Conservation (phyloP, 1,140 invertebrate species). For the Gonioctena quinquepunctata region DNA sequence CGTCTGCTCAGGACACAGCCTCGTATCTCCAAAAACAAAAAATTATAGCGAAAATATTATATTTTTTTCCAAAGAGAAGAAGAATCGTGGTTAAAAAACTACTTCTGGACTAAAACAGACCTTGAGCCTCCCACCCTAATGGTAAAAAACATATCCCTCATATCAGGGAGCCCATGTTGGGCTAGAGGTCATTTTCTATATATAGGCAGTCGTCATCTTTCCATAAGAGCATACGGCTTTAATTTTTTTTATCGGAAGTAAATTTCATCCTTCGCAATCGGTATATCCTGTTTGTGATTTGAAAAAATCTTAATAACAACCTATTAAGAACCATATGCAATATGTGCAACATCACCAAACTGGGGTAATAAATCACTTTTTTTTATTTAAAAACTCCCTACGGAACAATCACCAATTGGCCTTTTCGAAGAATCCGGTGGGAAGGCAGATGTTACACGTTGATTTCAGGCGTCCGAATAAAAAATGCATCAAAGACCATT, state of each 20-base stretch:
- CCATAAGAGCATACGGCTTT: not conserved
- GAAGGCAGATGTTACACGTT: slow-evolving; percentile 29
- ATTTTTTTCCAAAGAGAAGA: too few species aligned
- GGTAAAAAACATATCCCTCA: too few species aligned
- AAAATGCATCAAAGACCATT: slow-evolving; percentile 7
- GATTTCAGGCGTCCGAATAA: slow-evolving; percentile 1
- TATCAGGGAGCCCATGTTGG: too few species aligned
- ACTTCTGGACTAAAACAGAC: too few species aligned
- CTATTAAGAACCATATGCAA: slow-evolving; percentile 27
- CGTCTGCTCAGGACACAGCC: too few species aligned
- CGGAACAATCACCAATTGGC: slow-evolving; percentile 32
- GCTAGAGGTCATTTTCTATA: too few species aligned
- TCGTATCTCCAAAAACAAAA: too few species aligned
- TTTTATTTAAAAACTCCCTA: slow-evolving; percentile 24
- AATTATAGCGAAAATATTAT: too few species aligned
- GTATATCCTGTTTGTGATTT: slow-evolving; percentile 28
- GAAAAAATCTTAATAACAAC: slow-evolving; percentile 25
- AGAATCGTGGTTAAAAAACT: too few species aligned
- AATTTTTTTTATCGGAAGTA: slow-evolving; percentile 16
- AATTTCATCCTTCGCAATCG: slow-evolving; percentile 15
- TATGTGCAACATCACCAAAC: slow-evolving; percentile 28
- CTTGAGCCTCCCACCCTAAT: too few species aligned
- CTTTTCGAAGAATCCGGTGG: slow-evolving; percentile 13
- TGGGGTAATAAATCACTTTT: slow-evolving; percentile 29
- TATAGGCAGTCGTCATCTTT: not conserved